Percentiles rank a stretch among this genome's conserved stretches.
Conservation (phyloP, 1,140 invertebrate species). For the Lucilia sericata region DNA sequence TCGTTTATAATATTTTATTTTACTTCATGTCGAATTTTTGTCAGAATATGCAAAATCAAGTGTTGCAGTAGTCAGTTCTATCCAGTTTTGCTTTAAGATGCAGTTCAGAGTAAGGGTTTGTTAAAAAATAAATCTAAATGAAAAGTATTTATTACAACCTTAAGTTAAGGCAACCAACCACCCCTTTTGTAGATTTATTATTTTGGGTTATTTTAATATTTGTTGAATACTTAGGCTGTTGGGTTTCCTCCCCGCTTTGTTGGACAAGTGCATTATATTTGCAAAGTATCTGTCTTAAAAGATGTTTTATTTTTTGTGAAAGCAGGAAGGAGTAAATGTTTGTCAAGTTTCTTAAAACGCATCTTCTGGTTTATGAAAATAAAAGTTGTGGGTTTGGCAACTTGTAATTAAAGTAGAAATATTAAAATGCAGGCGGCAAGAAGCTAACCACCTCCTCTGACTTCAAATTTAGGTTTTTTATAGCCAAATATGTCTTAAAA, state of each 20-base stretch:
- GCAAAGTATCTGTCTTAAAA: background rate
- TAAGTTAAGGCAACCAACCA: background rate
- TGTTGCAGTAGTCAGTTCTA: background rate
- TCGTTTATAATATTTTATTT: background rate
- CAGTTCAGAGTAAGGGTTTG: background rate
- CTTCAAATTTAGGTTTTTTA: too few relatives aligned
- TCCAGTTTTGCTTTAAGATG: background rate
- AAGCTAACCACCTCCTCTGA: too few relatives aligned
- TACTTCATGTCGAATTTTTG: background rate
- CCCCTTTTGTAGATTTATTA: background rate
- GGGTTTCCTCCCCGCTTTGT: background rate
- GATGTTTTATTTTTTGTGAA: background rate
- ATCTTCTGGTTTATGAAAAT: background rate
- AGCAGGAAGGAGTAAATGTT: background rate
- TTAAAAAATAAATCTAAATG: too few relatives aligned
- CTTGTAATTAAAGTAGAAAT: background rate
- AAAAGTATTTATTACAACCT: background rate
- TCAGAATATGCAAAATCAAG: constrained; percentile 32
- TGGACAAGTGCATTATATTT: background rate
- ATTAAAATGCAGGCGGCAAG: too few relatives aligned
- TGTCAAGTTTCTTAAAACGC: constrained; percentile 15
- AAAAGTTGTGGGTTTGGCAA: background rate
- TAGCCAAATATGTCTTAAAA: too few relatives aligned
- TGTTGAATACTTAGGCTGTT: background rate
- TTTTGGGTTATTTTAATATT: background rate